Evolutionary conservation across 2,888 invertebrate species (phyloP), one percentile per base, ranked within the genome.

Genomic region (Amiota minor): DNA sequence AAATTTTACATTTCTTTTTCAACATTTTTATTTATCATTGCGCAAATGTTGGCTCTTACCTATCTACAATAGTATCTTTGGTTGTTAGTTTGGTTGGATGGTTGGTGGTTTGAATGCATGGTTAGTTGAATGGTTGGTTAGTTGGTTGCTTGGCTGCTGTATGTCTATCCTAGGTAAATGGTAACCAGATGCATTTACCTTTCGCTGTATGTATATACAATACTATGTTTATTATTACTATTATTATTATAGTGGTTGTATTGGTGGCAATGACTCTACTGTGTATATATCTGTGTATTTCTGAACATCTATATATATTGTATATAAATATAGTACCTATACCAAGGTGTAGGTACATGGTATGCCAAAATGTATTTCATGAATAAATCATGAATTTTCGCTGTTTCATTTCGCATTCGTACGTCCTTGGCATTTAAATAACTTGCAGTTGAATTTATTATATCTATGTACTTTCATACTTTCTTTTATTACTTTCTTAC

Each of bases 391-490:
- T 62, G 62, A 62, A 45, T 35, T 62, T 45, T 62, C 45, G 62
- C 62, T 62, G 45, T 45, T 45, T n/a, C 20, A 45, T 45, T 35
- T 23, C 62, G 62, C 45, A 23, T 45, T 62, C 62, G 20, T 59
- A 45, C 62, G 62, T 62, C 62, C 45, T 62, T 62, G 62, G 62
- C 62, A 45, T 62, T 62, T 62, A 45, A 62, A 62, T 62, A 62
- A 62, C 62, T 62, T 62, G 23, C 62, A 45, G 62, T 62, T 62
- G 62, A 62, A 62, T 62, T 62, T 62, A 62, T 62, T 62, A 45
- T 62, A 23, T 14, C 45, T 62, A 23, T 14, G n/a, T 62, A 45
- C 62, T 35, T 62, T 62, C 45, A 12, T 59, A 11, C 18, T 59
- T 59, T 20, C 10, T 56, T 16, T 56, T 12, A 9, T 50, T 50